These are phyloP conservation scores for Xiphophorus maculatus DNA, from an alignment of 2,113 vertebrate species.

Conservation along the genomic window DNA sequence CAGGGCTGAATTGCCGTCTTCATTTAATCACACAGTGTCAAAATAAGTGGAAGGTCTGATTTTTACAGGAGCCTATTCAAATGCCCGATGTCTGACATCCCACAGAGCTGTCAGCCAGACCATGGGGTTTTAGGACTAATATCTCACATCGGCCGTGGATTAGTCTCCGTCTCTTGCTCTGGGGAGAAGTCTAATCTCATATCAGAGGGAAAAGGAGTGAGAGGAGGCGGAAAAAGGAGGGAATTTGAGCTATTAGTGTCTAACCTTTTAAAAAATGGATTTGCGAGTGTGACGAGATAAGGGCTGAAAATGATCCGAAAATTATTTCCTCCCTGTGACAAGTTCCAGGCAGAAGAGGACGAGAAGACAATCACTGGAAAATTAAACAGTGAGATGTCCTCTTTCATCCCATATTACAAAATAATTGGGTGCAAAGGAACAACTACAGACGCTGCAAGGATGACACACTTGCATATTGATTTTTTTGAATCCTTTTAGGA, in stretches of 20 bases:
- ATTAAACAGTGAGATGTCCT: conserved; percentile 21
- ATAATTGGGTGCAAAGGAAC: not conserved
- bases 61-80: conserved; percentile 61
- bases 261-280: conserved; percentile 79
- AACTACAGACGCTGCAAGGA: not conserved
- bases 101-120: conserved; percentile 55
- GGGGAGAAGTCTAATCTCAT: conserved; percentile 76
- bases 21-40: conserved; percentile 8
- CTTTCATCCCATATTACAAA: conserved; percentile 38
- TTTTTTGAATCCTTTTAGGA: not conserved
- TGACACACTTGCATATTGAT: not conserved
- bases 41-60: conserved; percentile 23
- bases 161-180: conserved; percentile 75
- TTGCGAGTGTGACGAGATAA: conserved; percentile 74
- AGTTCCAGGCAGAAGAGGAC: conserved; percentile 27
- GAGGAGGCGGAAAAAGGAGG: conserved; percentile 44
- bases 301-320: conserved; percentile 50
- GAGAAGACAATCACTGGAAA: conserved; percentile 34
- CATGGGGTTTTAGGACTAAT: conserved; percentile 26
- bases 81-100: conserved; percentile 62
- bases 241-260: conserved; percentile 71
- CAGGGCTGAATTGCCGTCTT: conserved; percentile 6
- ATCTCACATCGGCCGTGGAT: conserved; percentile 60
- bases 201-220: conserved; percentile 60
- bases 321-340: conserved; percentile 43